Evolutionary conservation across 2,113 vertebrate genomes (phyloP), one percentile per base, ranked within the genome.

Genomic region (Pelecanoides urinatrix): DNA sequence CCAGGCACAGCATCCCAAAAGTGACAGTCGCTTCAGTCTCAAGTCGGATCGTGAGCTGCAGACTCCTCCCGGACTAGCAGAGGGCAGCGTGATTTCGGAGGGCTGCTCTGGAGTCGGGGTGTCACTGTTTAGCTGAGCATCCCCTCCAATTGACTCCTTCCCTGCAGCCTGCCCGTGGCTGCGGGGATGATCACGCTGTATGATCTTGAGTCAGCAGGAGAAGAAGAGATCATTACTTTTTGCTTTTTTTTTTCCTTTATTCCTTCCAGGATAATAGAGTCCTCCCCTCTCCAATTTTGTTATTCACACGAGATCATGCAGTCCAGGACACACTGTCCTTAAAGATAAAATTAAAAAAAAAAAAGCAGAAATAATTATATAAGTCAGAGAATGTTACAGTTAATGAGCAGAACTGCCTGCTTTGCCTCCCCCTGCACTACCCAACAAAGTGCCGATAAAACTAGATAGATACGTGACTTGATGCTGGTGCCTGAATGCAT

Each of bases 401-500:
- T 96, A 95, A 92, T 86, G 79, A 96, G 40, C 66, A 96, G 92
- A 86, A 71, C 89, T 87, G 73, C 76, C 95, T 91, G 82, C 32
- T 74, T 92, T 5, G 3, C 38, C 67, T 88, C 55, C 44, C 61
- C 42, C 76, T 71, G 65, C 73, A 68, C 76, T 94, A 79, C 79
- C 86, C 94, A 65, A 78, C 52, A 94, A 94, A 92, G 58, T 59
- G 74, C 68, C n/a, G 1, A 97, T 97, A 94, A 96, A 96, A 91
- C 90, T 53, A 88, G 86, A 96, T 65, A 92, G 92, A 92, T 95
- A 92, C 88, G 95, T 89, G 96, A 72, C 94, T 95, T 70, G 73
- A 74, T 95, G 79, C 93, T 95, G 88, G 91, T 91, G 90, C 72
- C 91, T 91, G 96, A 95, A 96, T 88, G 92, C 77, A 96, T 97